phyloP scores from a whole-genome alignment of 1,140 invertebrate species.

The Saxidomus purpurata region DNA sequence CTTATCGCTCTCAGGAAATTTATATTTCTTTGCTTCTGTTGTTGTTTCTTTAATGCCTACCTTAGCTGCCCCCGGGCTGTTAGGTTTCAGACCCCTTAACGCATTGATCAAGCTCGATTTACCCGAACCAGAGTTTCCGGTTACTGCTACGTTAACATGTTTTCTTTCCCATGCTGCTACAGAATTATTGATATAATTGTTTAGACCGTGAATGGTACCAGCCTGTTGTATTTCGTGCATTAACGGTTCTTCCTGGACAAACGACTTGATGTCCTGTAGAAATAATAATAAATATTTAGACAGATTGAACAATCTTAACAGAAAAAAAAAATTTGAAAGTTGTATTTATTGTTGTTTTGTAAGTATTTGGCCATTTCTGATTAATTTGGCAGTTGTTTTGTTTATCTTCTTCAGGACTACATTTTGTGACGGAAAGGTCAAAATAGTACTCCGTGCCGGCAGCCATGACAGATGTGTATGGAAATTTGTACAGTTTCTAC shows the following conservation, averaged over 20 bases:
- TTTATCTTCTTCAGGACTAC: too few relatives aligned
- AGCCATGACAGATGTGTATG: too few relatives aligned
- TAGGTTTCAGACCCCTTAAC: neutral
- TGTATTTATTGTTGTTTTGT: too few relatives aligned
- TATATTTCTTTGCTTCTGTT: constrained; percentile 53
- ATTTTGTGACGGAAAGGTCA: too few relatives aligned
- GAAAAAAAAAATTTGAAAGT: too few relatives aligned
- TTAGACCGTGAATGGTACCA: neutral
- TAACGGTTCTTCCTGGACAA: neutral
- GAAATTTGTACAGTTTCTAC: too few relatives aligned
- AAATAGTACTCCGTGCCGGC: too few relatives aligned
- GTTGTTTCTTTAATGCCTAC: constrained; percentile 67
- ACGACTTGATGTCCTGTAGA: neutral
- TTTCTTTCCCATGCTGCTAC: neutral
- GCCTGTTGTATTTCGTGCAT: neutral
- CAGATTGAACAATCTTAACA: too few relatives aligned
- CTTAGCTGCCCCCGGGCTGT: neutral
- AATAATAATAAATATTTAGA: too few relatives aligned
- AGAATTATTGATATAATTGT: neutral
- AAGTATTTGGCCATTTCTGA: too few relatives aligned
- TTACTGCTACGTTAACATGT: neutral
- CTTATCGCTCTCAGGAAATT: constrained; percentile 60
- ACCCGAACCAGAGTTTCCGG: neutral
- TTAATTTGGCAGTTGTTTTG: too few relatives aligned
- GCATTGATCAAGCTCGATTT: constrained; percentile 27